Base-by-base conservation (phyloP, 1,140 invertebrate genomes). In the Neuroterus valhalla region DNA sequence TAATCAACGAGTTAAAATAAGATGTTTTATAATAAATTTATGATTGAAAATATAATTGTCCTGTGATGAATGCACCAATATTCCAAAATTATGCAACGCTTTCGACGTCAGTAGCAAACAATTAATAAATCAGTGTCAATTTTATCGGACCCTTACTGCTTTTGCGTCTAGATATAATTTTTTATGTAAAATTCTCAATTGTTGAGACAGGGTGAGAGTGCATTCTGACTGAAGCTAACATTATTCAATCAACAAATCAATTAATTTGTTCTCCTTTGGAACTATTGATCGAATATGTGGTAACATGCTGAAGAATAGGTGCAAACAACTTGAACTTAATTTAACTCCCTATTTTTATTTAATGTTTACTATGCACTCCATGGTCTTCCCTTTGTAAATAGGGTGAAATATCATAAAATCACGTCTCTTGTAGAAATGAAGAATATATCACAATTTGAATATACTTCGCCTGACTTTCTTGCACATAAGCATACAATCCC, bases 361-460 rank as follows among this genome's bases (percentile, higher is more conserved):
- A 48, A 48, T 17, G 2, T 31, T 5, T 31, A 31, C 5, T 31
- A 31, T 3, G 31, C 2, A 31, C 31, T 31, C 31, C 8, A 31
- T 55, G 52, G 14, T 14, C 26, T 23, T 55, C 2, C 2, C 26
- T 23, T 55, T 23, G 52, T 26, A 55, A 55, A 38, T 38, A 38
- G 10, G 31, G 31, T 38, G 31, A 38, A 38, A 38, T 10, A 8
- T 38, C 31, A 8, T 38, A 38, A 38, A 38, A 55, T 55, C 52
- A 26, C 23, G 8, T 21, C 21, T 31, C 26, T 55, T 55, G 21
- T 23, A 10, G 14, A 55, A 55, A 55, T 55, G 12, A 26, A 55
- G 23, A 31, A 55, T 55, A 55, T 26, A 55, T 55, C 26, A 55
- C 19, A 14, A 55, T 55, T 55, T 55, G 52, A 31, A 55, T 55